Evolutionary conservation across 2,113 vertebrate species (phyloP), one percentile per base, ranked within the genome.

Genomic region (Malurus cyaneus): DNA sequence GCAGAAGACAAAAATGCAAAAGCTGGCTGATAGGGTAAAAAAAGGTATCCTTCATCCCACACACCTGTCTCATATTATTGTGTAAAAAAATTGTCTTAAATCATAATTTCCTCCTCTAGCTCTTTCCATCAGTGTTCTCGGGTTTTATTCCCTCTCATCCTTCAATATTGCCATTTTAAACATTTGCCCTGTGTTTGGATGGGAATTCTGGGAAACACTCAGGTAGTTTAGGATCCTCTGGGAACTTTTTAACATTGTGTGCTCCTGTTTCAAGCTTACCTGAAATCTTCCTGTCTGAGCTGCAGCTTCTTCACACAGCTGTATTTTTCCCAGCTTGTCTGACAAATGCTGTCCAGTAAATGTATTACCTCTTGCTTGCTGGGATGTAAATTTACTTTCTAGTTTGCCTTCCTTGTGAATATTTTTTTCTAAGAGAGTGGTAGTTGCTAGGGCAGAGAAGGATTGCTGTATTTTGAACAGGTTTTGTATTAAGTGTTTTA

Each of bases 31-130:
- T 4, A 39, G 19, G 23, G 18, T 56, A 7, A 46, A 85, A 85
- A 67, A 52, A 59, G 4, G 5, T 5, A 12, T 5, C 5, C 11
- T 74, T 59, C 3, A 18, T 59, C 7, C 21, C 32, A 14, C 5
- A 31, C 1, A 3, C 5, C 18, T 52, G 7, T 42, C 14, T 13
- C 6, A 6, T 24, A 34, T 29, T 49, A 11, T 18, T 41, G 1
- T 12, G 5, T 36, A 28, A 72, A 65, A 31, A 44, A 3, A 3
- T 20, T 7, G 4, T 61, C 36, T 86, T 82, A n/a, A 42, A 65
- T n/a, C 16, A 39, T 26, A 0, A 12, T 42, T 90, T 82, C 24
- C 8, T 7, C 5, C 32, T 62, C 20, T 61, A 50, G 6, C 14
- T 83, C 5, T 86, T 39, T 70, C 66, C 18, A 23, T 61, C 32